Base-by-base conservation (phyloP, 2,797 vertebrate genomes). In the Schizothorax lantsangensis region DNA sequence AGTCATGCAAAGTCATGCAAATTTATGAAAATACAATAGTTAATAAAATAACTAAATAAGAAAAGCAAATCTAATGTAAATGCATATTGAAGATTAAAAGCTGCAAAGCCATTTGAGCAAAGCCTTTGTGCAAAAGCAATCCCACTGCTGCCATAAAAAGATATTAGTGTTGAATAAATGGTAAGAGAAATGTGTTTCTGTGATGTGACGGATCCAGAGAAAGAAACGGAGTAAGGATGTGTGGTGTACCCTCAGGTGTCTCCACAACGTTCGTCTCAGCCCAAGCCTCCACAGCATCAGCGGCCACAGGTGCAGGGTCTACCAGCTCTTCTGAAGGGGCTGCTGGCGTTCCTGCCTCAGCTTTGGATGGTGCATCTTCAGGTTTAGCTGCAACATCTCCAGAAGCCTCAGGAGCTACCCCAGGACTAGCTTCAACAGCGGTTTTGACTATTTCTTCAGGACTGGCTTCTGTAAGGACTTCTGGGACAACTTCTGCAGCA, bases 231-330 rank as follows among this genome's bases (percentile, higher is more conserved):
- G 84, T 89, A 81, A 89, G 78, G 89, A 36, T 89, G 88, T 89
- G 57, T 72, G 88, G 66, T 87, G 83, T 90, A 90, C 92, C 91
- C 94, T 94, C 92, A 91, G 93, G 89, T 81, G 90, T 80, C 83
- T 91, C 92, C 86, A 86, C 83, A 82, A 87, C 89, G 88, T 91
- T 92, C 79, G 86, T 75, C 79, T 92, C 12, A 30, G 90, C 81
- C 21, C 80, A 79, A 77, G 89, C 90, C 36, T 94, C 93, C 45
- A 81, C 88, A 66, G 85, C 86, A 72, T 90, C 91, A 45, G 80
- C 59, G 26, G 90, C 30, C 19, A 88, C 86, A 21, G 91, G 89
- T n/a, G 92, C 90, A 6, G 90, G 2, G 78, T 93, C 93, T 36
- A 87, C 83, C 82, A 93, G 78, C 9, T 54, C 92, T 54, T 91